Evolutionary conservation across 2,888 invertebrate genomes (phyloP).

Genomic region (Diarsia mendica): DNA sequence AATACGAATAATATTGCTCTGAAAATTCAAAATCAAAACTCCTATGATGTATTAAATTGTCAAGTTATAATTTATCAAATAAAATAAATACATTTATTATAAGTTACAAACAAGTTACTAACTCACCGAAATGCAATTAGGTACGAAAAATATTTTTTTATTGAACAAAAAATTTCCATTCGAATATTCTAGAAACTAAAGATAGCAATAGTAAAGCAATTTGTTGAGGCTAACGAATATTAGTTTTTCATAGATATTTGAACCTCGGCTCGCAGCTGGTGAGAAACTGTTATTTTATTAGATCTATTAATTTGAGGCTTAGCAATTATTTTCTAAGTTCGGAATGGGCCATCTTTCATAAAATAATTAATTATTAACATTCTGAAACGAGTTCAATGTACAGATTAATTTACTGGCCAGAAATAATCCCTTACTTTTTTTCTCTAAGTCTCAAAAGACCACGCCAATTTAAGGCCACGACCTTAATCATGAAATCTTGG

Average conservation of each 20-base stretch:
- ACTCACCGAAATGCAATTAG: constrained; percentile 35
- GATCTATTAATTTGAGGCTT: constrained; percentile 41
- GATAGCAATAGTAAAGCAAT: constrained; percentile 39
- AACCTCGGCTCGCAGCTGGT: constrained; percentile 47
- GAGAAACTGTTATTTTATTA: constrained; percentile 48
- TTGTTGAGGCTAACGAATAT: constrained; percentile 42
- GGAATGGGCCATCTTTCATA: constrained; percentile 35
- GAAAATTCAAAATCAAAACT: constrained; percentile 9
- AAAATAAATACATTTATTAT: constrained; percentile 21
- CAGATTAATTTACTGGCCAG: constrained; percentile 35
- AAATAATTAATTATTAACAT: constrained; percentile 42
- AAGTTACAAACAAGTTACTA: background rate
- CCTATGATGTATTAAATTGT: constrained; percentile 12
- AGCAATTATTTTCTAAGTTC: constrained; percentile 44
- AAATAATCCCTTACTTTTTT: constrained; percentile 33
- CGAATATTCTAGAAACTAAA: constrained; percentile 28
- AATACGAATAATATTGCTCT: no score
- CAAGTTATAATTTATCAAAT: background rate
- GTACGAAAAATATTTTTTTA: constrained; percentile 32
- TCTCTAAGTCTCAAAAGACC: constrained; percentile 10
- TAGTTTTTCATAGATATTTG: constrained; percentile 44
- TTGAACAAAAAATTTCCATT: constrained; percentile 7
- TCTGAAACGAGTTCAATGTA: constrained; percentile 19
- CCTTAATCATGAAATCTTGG: background rate
- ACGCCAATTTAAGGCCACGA: background rate